phyloP scores from a whole-genome alignment of 2,888 invertebrate genomes.

The Tridacna crocea region DNA sequence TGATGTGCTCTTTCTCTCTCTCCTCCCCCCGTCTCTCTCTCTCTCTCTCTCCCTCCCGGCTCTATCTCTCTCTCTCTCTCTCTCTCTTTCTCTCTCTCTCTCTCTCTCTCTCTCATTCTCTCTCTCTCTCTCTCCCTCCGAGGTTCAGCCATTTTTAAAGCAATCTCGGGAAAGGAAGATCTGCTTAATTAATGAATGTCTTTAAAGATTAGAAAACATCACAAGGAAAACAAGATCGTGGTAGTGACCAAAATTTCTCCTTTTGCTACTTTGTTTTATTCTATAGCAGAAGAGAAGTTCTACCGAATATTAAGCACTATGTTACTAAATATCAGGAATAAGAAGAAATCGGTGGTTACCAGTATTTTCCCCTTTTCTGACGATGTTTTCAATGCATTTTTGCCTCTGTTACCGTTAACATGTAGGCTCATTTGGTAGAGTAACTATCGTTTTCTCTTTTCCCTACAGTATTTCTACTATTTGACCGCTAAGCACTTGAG shows the following conservation, averaged over 20 bases:
- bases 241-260: no score
- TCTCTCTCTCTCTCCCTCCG: not conserved
- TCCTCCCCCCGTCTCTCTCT: not conserved
- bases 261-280: no score
- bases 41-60: conserved; percentile 6
- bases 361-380: conserved; percentile 13
- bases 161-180: no score
- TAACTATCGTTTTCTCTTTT: not conserved
- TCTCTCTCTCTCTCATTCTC: not conserved
- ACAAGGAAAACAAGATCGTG: no score
- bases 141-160: not conserved
- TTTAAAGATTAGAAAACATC: no score
- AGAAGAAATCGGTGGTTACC: conserved; percentile 8
- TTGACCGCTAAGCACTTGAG: not conserved
- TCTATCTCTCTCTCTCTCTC: conserved; percentile 15
- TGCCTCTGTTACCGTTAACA: not conserved
- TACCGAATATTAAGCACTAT: no score
- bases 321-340: not conserved
- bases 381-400: not conserved
- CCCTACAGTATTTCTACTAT: not conserved
- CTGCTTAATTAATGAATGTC: no score
- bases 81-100: conserved; percentile 14
- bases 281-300: no score
- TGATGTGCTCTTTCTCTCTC: not conserved
- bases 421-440: no score